Evolutionary conservation across 64 coral and sea anemone genomes (phyloP), one percentile per base, ranked within the genome.

Genomic region (Acropora yongei): DNA sequence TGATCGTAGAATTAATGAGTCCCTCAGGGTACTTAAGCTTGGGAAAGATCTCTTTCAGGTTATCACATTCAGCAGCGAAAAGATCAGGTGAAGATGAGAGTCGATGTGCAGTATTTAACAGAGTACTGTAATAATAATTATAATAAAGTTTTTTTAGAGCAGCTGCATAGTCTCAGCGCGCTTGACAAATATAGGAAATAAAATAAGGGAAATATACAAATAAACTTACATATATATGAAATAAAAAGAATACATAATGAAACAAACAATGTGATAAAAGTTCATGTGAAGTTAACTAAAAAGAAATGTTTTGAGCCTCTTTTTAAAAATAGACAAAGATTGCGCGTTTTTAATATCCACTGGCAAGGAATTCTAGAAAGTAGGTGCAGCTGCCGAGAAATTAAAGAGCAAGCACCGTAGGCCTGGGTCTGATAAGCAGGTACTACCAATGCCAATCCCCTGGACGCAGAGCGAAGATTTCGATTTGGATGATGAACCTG

Each of bases 341-440:
- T 76, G 41, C 14, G 74, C 74, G 11, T 76, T 78, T 78, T 78
- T 78, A 49, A 53, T 78, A 3, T 78, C 43, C 12, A 78, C 76
- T 49, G 76, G 46, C 12, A 78, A 78, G 76, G 74, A 76, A 76
- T 76, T 76, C 74, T 8, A 50, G 40, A 68, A 16, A 68, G 66
- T 49, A 49, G 76, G 76, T 78, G 44, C 44, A 78, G 76, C 76
- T 78, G 49, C 76, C 10, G 13, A 78, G 76, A 78, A 78, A n/a
- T n/a, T n/a, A n/a, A n/a, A 78, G 17, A 78, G 3, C 76, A 46
- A 49, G 76, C 76, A 78, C 76, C 47, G 13, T 74, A 74, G 9
- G 39, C 71, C n/a, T 74, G 71, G 18, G 71, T 74, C 71, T 74
- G 71, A 74, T 74, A 40, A 74, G n/a, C 30, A 74, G 71, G 71